phyloP scores from a whole-genome alignment of 2,797 vertebrate genomes.

The Myripristis jacobus region DNA sequence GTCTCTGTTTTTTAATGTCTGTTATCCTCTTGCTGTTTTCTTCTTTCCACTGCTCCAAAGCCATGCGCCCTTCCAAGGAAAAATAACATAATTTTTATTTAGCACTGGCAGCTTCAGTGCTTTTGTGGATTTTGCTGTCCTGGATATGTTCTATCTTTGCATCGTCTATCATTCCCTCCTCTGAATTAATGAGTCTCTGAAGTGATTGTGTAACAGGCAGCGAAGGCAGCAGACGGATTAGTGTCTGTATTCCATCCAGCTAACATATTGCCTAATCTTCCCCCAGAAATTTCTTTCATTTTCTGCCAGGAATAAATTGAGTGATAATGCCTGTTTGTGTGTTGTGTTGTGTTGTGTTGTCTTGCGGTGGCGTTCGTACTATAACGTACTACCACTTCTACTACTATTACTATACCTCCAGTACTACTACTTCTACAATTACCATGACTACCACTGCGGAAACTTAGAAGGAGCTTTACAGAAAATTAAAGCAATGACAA shows the following conservation, averaged over 20 bases:
- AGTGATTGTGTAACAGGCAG: conserved; percentile 48
- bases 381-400: neutral
- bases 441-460: neutral
- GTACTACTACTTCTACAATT: neutral
- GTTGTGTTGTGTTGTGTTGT: neutral
- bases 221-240: conserved; percentile 18
- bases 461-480: neutral
- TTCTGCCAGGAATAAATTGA: conserved; percentile 10
- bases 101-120: conserved; percentile 28
- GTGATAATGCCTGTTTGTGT: conserved; percentile 7
- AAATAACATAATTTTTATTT: conserved; percentile 48
- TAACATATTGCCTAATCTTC: conserved; percentile 14
- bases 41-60: conserved; percentile 42
- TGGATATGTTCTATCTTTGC: conserved; percentile 37
- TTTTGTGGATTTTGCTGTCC: conserved; percentile 52
- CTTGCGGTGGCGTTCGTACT: no score
- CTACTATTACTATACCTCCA: neutral
- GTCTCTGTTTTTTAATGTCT: conserved; percentile 33
- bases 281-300: neutral
- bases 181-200: conserved; percentile 38
- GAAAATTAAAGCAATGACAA: conserved; percentile 2
- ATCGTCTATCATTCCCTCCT: conserved; percentile 43
- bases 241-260: conserved; percentile 11
- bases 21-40: conserved; percentile 30
- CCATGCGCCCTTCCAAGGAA: conserved; percentile 48